phyloP scores from a whole-genome alignment of 1,140 invertebrate genomes.

The Drosophila nasuta region DNA sequence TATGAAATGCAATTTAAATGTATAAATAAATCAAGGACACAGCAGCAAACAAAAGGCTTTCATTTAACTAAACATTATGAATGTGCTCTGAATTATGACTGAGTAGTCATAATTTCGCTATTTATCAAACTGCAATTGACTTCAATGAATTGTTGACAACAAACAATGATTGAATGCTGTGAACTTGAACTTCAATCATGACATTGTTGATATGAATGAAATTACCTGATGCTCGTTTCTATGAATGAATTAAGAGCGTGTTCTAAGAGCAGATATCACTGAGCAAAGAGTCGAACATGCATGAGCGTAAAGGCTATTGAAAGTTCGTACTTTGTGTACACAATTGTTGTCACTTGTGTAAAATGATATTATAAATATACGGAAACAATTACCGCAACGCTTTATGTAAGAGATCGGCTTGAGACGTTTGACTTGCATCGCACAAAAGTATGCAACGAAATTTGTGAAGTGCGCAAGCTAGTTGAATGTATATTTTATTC shows the following conservation, averaged over 20 bases:
- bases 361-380: constrained; percentile 6
- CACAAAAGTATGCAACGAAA: constrained; percentile 1
- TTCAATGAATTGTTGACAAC: constrained; percentile 10
- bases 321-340: constrained; percentile 10
- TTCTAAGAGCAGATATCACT: not conserved
- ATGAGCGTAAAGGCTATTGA: not conserved
- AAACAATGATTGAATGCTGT: constrained; percentile 12
- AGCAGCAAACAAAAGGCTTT: not conserved
- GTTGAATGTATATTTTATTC: no score
- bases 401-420: not conserved
- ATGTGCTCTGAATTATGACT: not conserved
- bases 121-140: not conserved
- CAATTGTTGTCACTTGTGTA: constrained; percentile 16
- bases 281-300: not conserved
- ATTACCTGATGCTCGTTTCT: not conserved
- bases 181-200: constrained; percentile 17
- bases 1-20: constrained; percentile 5
- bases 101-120: constrained; percentile 12
- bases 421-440: not conserved
- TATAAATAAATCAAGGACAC: constrained; percentile 17
- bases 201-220: not conserved
- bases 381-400: constrained; percentile 4
- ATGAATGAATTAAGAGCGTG: not conserved
- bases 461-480: no score
- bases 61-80: not conserved